Percentiles rank a stretch among this genome's conserved stretches.
Evolutionary conservation across 1,140 invertebrate species (phyloP).

Genomic region (Reticulitermes speratus): DNA sequence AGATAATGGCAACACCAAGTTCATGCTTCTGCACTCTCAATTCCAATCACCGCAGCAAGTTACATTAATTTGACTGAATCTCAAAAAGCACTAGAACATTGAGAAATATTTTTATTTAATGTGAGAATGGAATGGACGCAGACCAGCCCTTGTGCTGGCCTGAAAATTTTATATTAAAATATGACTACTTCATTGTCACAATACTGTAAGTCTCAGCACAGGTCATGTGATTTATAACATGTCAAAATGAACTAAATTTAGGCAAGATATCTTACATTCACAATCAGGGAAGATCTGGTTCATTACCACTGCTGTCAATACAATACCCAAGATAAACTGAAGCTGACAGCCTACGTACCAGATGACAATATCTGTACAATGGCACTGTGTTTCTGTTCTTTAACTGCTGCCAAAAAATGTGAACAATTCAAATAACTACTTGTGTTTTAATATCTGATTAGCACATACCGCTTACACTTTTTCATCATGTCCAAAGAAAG

Average conservation of each 20-base stretch:
- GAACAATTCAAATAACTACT: neutral
- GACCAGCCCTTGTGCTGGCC: neutral
- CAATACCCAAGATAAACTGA: too few species aligned
- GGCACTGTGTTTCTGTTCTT: neutral
- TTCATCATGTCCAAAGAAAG: neutral
- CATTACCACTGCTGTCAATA: neutral
- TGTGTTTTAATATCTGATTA: neutral
- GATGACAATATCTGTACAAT: neutral
- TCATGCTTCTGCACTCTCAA: neutral
- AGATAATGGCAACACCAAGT: too few species aligned
- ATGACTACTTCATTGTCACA: constrained; percentile 20
- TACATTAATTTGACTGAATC: neutral
- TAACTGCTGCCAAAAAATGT: neutral
- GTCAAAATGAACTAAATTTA: neutral
- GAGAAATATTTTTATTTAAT: neutral
- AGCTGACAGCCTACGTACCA: neutral
- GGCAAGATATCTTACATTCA: neutral
- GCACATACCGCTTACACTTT: neutral
- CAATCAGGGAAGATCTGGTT: neutral
- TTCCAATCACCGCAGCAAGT: neutral
- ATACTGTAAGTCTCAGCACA: neutral
- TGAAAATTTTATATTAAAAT: neutral
- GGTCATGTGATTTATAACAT: neutral
- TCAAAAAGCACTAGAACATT: neutral
- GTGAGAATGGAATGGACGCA: neutral